These are phyloP conservation scores for Alloscopus bannaensis DNA, from an alignment of 2,888 invertebrate genomes.

Conservation along the genomic window DNA sequence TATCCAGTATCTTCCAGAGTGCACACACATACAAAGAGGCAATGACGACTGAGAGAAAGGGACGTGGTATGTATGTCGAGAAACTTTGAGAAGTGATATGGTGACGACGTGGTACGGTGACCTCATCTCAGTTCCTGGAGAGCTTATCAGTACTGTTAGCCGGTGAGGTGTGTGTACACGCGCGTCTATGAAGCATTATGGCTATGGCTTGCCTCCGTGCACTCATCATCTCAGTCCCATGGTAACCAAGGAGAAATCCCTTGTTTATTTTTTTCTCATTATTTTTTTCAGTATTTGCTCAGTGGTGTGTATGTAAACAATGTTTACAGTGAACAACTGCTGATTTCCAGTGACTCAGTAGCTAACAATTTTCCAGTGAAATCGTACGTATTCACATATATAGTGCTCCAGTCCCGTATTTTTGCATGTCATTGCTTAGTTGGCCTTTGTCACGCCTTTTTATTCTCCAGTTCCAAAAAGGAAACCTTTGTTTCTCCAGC, in stretches of 20 bases:
- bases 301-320: no score
- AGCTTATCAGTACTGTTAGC: constrained; percentile 48
- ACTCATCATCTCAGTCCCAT: constrained; percentile 38
- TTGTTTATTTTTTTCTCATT: background rate
- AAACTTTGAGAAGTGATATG: constrained; percentile 56
- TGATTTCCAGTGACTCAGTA: constrained; percentile 3
- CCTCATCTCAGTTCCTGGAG: no score
- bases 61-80: constrained; percentile 60
- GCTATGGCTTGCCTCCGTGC: constrained; percentile 20
- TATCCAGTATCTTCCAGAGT: constrained; percentile 35
- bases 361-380: no score
- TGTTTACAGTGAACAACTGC: background rate
- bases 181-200: constrained; percentile 38
- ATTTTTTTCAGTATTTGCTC: constrained; percentile 8
- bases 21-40: constrained; percentile 18
- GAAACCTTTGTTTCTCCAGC: background rate
- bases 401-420: no score
- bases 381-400: no score
- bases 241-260: constrained; percentile 52
- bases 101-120: no score
- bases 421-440: no score
- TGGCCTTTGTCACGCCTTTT: no score
- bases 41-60: no score
- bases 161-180: no score
- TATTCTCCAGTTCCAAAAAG: background rate